Conservation (phyloP, 2,797 vertebrate genomes). For the Passerculus sandwichensis region DNA sequence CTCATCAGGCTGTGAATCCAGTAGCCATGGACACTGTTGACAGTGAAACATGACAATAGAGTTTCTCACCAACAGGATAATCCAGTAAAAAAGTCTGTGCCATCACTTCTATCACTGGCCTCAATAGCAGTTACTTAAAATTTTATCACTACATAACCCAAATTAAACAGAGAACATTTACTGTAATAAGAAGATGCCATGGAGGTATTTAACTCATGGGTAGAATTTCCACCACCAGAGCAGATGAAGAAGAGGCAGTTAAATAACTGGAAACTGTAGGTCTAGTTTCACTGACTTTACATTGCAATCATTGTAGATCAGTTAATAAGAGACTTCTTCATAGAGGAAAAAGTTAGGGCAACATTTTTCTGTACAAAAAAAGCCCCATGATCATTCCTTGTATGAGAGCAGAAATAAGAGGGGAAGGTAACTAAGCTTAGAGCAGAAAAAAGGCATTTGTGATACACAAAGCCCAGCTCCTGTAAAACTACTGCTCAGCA, state of each 20-base stretch:
- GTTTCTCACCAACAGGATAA: background rate
- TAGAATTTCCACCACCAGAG: background rate
- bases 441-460: background rate
- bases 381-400: fast-evolving
- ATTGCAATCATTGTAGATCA: background rate
- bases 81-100: background rate
- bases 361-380: background rate
- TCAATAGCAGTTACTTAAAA: background rate
- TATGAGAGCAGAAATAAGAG: background rate
- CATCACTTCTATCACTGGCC: background rate
- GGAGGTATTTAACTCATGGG: background rate
- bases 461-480: background rate
- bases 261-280: background rate
- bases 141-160: background rate
- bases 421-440: background rate
- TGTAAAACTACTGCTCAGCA: background rate
- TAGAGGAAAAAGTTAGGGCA: background rate
- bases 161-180: conserved; percentile 2
- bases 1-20: background rate
- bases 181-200: background rate
- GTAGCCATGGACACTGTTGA: background rate
- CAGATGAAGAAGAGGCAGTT: background rate
- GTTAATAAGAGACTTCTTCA: background rate
- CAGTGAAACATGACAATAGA: background rate
- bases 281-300: background rate